These are phyloP conservation scores for Dendrocincla tyrannina DNA, from an alignment of 2,797 vertebrate genomes.

Conservation along the genomic window DNA sequence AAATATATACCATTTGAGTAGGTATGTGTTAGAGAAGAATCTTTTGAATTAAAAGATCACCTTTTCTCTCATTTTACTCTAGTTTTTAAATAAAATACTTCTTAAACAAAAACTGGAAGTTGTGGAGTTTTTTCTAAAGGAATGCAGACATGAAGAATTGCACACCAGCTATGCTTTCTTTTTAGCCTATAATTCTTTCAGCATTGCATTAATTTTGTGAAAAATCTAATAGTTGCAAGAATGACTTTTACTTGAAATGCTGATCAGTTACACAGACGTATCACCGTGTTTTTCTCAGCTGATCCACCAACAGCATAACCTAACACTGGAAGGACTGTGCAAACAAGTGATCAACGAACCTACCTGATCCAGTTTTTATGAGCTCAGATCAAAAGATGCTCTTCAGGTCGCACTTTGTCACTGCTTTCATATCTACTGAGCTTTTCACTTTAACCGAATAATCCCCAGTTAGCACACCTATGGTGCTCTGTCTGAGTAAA, in stretches of 20 bases:
- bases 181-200: not conserved
- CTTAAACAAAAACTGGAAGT: not conserved
- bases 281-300: not conserved
- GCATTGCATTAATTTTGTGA: not conserved
- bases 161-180: not conserved
- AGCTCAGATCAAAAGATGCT: slow-evolving; percentile 10
- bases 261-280: not conserved
- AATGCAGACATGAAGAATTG: not conserved
- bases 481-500: not conserved
- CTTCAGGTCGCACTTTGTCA: slow-evolving; percentile 29
- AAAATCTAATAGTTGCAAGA: not conserved
- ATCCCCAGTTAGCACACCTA: not conserved
- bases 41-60: not conserved
- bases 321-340: not conserved
- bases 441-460: slow-evolving; percentile 23
- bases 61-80: not conserved
- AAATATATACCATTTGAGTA: not conserved
- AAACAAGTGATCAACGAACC: not conserved
- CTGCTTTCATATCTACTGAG: not conserved
- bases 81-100: not conserved
- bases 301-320: not conserved
- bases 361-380: not conserved
- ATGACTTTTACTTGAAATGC: not conserved
- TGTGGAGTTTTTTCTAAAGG: not conserved
- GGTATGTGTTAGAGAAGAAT: not conserved